phyloP scores from a whole-genome alignment of 92 coral and sea anemone species.

The Epizoanthus ramosus region DNA sequence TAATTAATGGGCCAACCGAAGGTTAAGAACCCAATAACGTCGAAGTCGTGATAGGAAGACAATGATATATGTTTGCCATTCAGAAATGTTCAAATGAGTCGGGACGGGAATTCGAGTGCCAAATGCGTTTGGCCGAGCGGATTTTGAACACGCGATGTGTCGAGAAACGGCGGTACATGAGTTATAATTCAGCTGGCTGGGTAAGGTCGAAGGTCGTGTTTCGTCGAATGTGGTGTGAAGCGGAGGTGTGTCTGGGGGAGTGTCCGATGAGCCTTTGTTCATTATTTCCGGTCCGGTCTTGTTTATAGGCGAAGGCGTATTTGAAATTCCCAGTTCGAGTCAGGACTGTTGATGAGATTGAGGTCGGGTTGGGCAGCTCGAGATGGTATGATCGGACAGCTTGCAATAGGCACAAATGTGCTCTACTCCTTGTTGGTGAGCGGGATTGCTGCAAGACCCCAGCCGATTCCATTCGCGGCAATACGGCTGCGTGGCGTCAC shows the following conservation, averaged over 20 bases:
- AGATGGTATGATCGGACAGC: slow-evolving; percentile 25
- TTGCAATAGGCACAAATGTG: slow-evolving; percentile 26
- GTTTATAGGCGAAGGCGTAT: background rate
- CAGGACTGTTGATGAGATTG: slow-evolving; percentile 2
- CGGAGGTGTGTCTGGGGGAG: background rate
- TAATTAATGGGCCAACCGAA: slow-evolving; percentile 54
- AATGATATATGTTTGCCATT: slow-evolving; percentile 41
- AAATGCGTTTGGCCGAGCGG: slow-evolving; percentile 46
- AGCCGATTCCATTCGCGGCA: slow-evolving; percentile 36
- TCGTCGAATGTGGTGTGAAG: background rate
- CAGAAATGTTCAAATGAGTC: slow-evolving; percentile 35
- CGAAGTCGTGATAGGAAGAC: slow-evolving; percentile 28
- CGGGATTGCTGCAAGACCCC: slow-evolving; percentile 19
- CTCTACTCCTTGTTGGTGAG: slow-evolving; percentile 21
- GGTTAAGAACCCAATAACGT: slow-evolving; percentile 39
- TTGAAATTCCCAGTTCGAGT: too few relatives aligned
- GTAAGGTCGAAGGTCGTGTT: background rate
- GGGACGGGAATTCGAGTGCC: slow-evolving; percentile 36
- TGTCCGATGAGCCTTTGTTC: background rate
- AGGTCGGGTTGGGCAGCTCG: slow-evolving; percentile 36
- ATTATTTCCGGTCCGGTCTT: slow-evolving; percentile 1
- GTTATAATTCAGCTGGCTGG: background rate
- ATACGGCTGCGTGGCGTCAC: slow-evolving; percentile 8
- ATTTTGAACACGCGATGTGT: background rate
- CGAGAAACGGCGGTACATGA: background rate